Base-by-base conservation (phyloP, 1,140 invertebrate genomes). In the Orussus abietinus region DNA sequence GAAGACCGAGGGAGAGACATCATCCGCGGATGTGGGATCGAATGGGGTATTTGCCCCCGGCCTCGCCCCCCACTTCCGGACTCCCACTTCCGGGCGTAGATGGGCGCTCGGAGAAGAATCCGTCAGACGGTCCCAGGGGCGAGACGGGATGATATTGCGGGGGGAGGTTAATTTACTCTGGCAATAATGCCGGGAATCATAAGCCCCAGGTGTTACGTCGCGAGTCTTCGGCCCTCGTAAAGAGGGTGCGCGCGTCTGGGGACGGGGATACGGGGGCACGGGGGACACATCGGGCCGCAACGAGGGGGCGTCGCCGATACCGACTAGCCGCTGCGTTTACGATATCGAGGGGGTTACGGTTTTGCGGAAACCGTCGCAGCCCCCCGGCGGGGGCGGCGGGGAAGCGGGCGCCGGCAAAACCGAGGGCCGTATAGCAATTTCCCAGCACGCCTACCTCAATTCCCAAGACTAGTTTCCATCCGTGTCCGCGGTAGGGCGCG, bases 391-490 rank as follows among this genome's bases (percentile, higher is more conserved):
- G 31, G 30, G 36, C 28, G 40, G 41, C 20, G 45, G 45, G 30
- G 18, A 32, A 37, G 31, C 11, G 32, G 12, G 13, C 32, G 17
- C 20, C 5, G 44, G 49, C 49, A 45, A 51, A 56, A 53, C 50
- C 49, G 50, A 49, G 45, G 47, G 49, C 49, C 40, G 42, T 55
- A 47, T 45, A 44, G 53, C 55, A 50, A 57, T 57, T 55, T 55
- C 57, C 55, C 53, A 45, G 45, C 33, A 36, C 49, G 51, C 51
- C 47, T 47, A 42, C 49, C 53, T 47, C 56, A 59, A 62, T 62
- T 62, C 55, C 55, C 59, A 59, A 57, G 53, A 53, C 53, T 50
- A 60, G 59, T 62, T 60, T 60, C 55, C 57, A 62, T 58, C 56
- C 42, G 46, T 45, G 43, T 49, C 47, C 43, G 22, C 42, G 45